Base-by-base conservation (phyloP, 2,797 vertebrate genomes). In the Oreochromis grahami region DNA sequence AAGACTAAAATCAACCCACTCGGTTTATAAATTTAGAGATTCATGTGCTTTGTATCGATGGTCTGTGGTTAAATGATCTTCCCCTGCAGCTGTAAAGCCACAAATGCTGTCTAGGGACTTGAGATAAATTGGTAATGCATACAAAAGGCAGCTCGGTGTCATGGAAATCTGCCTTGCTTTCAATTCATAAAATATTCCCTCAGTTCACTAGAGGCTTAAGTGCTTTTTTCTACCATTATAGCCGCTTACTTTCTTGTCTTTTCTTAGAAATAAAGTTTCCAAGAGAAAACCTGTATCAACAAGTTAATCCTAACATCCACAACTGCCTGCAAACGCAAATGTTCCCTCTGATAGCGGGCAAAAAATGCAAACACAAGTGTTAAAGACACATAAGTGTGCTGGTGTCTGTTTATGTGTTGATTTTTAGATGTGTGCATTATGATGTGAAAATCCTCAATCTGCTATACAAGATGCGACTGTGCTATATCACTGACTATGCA, bases 71-170 rank as follows among this genome's bases (percentile, higher is more conserved):
- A 91, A 93, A 89, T 84, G 87, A 87, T 93, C 88, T 87, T 85
- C 82, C 79, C 81, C 78, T 83, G 84, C 90, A 86, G 86, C 88
- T 83, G 89, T 82, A 88, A 90, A 93, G 86, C 90, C 89, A 88
- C 92, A 91, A 91, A 81, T 12, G 21, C 84, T 43, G 77, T 91
- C 84, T 36, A 77, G 86, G 90, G 92, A 92, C 87, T 77, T 13
- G 7, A 82, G 88, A 94, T 88, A 86, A 92, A 93, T 87, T 88
- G 91, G 83, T 91, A 91, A 93, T 84, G 91, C 89, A 89, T 85
- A 91, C 86, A 90, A 90, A 88, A 92, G 77, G 81, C 86, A 79
- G 83, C 83, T 78, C 65, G 4, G 77, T 89, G 86, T 91, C 88
- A 83, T 87, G 60, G 78, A 89, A 93, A 91, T 88, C 89, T 78